These are phyloP conservation scores for Periophthalmus modestus DNA, from an alignment of 2,113 vertebrate genomes.

Conservation along the genomic window DNA sequence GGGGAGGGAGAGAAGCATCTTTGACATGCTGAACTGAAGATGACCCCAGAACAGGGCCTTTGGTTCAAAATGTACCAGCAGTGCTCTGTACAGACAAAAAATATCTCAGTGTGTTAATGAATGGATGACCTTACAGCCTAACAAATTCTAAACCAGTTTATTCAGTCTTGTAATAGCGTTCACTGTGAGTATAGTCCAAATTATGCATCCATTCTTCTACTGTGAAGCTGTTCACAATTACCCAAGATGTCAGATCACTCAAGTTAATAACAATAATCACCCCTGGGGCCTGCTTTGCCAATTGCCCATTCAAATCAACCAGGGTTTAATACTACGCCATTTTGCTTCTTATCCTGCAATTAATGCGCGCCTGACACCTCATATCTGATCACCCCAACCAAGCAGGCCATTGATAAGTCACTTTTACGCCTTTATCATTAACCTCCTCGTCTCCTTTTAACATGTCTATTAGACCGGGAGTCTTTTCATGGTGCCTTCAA, in stretches of 20 bases:
- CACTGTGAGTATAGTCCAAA: conserved; percentile 27
- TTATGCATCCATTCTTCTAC: conserved; percentile 38
- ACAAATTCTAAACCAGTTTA: not conserved
- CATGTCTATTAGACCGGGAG: conserved; percentile 50
- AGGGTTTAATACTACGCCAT: conserved; percentile 67
- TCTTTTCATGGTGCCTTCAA: conserved; percentile 68
- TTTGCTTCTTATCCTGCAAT: conserved; percentile 66
- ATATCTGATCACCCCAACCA: conserved; percentile 52
- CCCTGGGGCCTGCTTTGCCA: conserved; percentile 50
- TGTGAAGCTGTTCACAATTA: conserved; percentile 62
- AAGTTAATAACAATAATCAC: conserved; percentile 76
- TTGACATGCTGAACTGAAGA: conserved; percentile 77
- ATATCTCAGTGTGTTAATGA: not conserved
- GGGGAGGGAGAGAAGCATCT: conserved; percentile 57
- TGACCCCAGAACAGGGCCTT: conserved; percentile 57
- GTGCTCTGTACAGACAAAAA: not conserved
- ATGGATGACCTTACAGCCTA: not conserved
- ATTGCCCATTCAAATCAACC: conserved; percentile 52
- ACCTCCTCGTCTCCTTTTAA: conserved; percentile 42
- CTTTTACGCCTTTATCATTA: conserved; percentile 48
- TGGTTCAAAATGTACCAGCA: not conserved
- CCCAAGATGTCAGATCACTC: conserved; percentile 65
- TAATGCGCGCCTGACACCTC: conserved; percentile 70
- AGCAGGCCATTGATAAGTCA: conserved; percentile 52
- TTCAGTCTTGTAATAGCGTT: not conserved